Base-by-base conservation (phyloP, 2,797 vertebrate genomes). In the Tokudaia tokunoshimensis region DNA sequence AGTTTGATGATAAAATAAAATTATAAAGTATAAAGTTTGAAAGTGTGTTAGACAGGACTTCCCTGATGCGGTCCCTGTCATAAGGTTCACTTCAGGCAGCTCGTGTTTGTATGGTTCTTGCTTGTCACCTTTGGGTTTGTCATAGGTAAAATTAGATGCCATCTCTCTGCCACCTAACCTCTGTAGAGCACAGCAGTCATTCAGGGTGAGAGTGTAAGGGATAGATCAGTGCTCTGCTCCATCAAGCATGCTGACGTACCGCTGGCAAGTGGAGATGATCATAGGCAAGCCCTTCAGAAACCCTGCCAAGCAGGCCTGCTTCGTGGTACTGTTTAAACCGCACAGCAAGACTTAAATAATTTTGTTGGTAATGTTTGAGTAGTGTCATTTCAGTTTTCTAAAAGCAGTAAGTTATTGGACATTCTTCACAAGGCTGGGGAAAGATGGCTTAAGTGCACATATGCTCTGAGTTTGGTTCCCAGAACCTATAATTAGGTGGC, bases 81-180 rank as follows among this genome's bases (percentile, higher is more conserved):
- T 70, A 14, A 7, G 84, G 12, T 78, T 92, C 78, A 74, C 92
- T 93, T 76, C 90, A 94, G 95, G 41, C 79, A 86, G 80, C 83
- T 92, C 41, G 6, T 95, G 83, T 94, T 90, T 90, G 75, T 85
- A n/a, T 94, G 72, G 22, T 41, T 91, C 10, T 95, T 85, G 80
- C 50, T 96, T 85, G 84, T 44, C 89, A 80, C 37, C 78, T 94
- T 86, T 83, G 67, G 89, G 91, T 91, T 34, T 89, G 1, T 72
- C 20, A 14, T 1, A 59, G 14, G 29, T 93, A 63, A 93, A 83
- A 67, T 93, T 57, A 76, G 80, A 85, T 8, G 37, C 75, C 3
- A 12, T 78, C 44, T 65, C 78, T 12, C 81, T 9, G 11, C 65
- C 89, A 7, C 89, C 55, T 91, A 26, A 92, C 82, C 61, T 88